phyloP scores from a whole-genome alignment of 2,888 invertebrate species.

The Rhingia campestris region DNA sequence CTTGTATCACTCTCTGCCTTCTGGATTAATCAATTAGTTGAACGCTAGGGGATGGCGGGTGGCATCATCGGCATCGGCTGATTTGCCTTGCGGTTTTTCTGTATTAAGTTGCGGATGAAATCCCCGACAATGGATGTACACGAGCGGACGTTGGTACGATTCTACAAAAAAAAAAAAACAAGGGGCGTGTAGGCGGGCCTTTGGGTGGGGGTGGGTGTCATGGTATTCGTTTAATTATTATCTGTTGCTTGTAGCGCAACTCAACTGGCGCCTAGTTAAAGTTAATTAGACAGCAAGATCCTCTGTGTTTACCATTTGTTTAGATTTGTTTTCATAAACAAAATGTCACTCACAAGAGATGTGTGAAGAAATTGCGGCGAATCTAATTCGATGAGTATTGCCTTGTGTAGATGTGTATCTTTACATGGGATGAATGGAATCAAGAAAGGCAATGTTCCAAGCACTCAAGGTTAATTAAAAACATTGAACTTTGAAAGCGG shows the following conservation, averaged over 20 bases:
- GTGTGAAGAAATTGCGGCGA: not conserved
- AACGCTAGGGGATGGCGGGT: not conserved
- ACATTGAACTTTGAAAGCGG: constrained; percentile 2
- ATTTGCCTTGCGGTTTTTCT: constrained; percentile 56
- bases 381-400: not conserved
- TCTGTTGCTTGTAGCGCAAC: constrained; percentile 47
- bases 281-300: constrained; percentile 59
- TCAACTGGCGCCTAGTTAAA: constrained; percentile 47
- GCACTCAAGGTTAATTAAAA: constrained; percentile 22
- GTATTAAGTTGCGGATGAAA: constrained; percentile 30
- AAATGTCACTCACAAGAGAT: not conserved
- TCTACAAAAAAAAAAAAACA: not conserved
- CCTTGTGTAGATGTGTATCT: not conserved
- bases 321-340: constrained; percentile 48
- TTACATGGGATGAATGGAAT: not conserved
- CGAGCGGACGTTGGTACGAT: not conserved
- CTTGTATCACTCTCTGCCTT: constrained; percentile 50
- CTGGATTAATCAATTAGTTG: constrained; percentile 66
- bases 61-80: constrained; percentile 18
- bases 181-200: not conserved
- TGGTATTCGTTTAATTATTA: constrained; percentile 58
- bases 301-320: constrained; percentile 50
- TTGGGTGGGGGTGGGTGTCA: not conserved
- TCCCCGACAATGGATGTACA: not conserved
- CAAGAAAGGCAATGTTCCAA: not conserved